A percentile compares a stretch with the other conserved stretches of the same genome.
Evolutionary conservation across 2,797 vertebrate species (phyloP).

Genomic region (Columba guinea): DNA sequence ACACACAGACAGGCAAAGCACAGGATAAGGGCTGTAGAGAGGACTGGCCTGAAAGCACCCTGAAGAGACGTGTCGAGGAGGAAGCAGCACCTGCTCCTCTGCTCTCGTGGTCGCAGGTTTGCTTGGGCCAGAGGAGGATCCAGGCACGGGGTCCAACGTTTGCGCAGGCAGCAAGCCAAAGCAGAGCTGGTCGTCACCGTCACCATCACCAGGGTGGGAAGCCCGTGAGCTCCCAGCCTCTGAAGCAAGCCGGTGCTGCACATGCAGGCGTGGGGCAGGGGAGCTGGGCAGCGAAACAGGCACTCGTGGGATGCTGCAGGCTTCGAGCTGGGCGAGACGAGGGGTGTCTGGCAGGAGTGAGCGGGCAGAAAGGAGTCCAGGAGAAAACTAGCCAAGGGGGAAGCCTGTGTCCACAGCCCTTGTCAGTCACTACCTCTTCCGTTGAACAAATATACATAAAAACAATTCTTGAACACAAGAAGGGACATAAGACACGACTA

Average conservation of each 20-base stretch:
- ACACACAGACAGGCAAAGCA: slow-evolving; percentile 43
- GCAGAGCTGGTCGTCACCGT: neutral
- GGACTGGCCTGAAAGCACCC: slow-evolving; percentile 49
- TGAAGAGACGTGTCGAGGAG: neutral
- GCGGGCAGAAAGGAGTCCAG: slow-evolving; percentile 1
- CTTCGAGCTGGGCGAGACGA: slow-evolving; percentile 46
- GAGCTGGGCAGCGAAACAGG: neutral
- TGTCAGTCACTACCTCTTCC: slow-evolving; percentile 67
- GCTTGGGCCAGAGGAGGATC: slow-evolving; percentile 19
- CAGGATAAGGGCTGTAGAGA: neutral
- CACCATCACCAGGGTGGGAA: neutral
- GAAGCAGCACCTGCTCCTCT: neutral
- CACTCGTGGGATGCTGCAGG: slow-evolving; percentile 40
- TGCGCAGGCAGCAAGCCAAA: slow-evolving; percentile 63
- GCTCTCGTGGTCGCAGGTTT: neutral
- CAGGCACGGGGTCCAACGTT: slow-evolving; percentile 11
- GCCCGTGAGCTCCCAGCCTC: neutral
- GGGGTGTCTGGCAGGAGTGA: slow-evolving; percentile 14
- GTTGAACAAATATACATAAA: slow-evolving; percentile 70
- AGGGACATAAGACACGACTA: slow-evolving; percentile 75
- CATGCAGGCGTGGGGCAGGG: slow-evolving; percentile 64
- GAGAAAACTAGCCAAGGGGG: slow-evolving; percentile 54
- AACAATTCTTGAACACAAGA: slow-evolving; percentile 70
- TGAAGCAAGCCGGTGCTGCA: slow-evolving; percentile 22
- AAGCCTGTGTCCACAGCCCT: slow-evolving; percentile 54